Evolutionary conservation across 2,888 invertebrate species (phyloP), one percentile per base, ranked within the genome.

Genomic region (Cepaea hortensis): DNA sequence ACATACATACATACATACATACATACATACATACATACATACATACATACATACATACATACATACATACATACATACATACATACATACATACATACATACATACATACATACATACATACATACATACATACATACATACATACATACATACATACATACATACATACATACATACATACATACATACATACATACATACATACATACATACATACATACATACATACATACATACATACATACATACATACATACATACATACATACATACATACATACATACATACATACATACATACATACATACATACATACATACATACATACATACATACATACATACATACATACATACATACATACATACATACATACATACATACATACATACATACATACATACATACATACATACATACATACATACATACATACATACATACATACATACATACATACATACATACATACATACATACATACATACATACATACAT

Each of bases 251-350:
- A 68, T 68, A 68, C 20, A 68, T 68, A 68, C 68, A 68, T 68
- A 68, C 68, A 68, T 68, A 68, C 68, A 68, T 68, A 68, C 68
- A 68, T 68, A 68, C 68, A 68, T 68, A 68, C 68, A 68, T 15
- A 68, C 68, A 5, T 68, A 68, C 68, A 5, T 68, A 68, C 68
- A 5, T 68, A 68, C 20, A 5, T n/a, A 68, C 20, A 68, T n/a
- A 5, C 3, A 9, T n/a, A 68, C 20, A 68, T n/a, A 68, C 20
- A 68, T n/a, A 68, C 68, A 68, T 68, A 68, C 20, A 68, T 68
- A 68, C 20, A 68, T 68, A 68, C 20, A 68, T 68, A 68, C 20
- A 68, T 68, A 68, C 20, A 68, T 68, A 68, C 20, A 68, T 68
- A 68, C 20, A 68, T 68, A 68, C 20, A 68, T 68, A 68, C 20